phyloP scores from a whole-genome alignment of 2,888 invertebrate species.

The Helleia helle region DNA sequence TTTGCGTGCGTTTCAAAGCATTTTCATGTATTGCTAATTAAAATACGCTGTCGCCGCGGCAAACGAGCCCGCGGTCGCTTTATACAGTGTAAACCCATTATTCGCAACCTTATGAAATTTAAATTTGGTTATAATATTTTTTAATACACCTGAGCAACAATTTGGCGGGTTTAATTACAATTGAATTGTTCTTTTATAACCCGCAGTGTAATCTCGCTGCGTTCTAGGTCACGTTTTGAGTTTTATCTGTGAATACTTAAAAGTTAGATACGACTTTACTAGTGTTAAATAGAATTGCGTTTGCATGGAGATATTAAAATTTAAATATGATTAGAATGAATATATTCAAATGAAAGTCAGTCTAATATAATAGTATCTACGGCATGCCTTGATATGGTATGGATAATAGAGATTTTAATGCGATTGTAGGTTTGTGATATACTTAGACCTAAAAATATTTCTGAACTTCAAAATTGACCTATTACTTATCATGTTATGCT shows the following conservation, averaged over 20 bases:
- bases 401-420: no score
- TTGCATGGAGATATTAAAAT: no score
- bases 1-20: conserved; percentile 54
- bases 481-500: no score
- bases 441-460: no score
- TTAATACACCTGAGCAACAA: neutral
- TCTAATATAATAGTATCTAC: no score
- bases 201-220: conserved; percentile 3
- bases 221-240: conserved; percentile 15
- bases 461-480: no score
- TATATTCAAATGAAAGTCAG: no score
- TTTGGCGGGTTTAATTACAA: conserved; percentile 3
- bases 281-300: no score
- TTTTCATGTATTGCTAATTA: conserved; percentile 71
- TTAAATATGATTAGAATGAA: no score
- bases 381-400: no score
- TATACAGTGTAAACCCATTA: conserved; percentile 35
- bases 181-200: neutral
- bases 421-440: no score
- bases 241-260: conserved; percentile 40
- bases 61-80: conserved; percentile 41
- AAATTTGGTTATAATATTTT: conserved; percentile 26
- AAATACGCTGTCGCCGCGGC: conserved; percentile 62
- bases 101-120: conserved; percentile 50
- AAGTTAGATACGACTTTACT: no score